A percentile compares a stretch with the other conserved stretches of the same genome.
These are phyloP conservation scores for Patella pellucida DNA, from an alignment of 2,888 invertebrate species.

Conservation along the genomic window DNA sequence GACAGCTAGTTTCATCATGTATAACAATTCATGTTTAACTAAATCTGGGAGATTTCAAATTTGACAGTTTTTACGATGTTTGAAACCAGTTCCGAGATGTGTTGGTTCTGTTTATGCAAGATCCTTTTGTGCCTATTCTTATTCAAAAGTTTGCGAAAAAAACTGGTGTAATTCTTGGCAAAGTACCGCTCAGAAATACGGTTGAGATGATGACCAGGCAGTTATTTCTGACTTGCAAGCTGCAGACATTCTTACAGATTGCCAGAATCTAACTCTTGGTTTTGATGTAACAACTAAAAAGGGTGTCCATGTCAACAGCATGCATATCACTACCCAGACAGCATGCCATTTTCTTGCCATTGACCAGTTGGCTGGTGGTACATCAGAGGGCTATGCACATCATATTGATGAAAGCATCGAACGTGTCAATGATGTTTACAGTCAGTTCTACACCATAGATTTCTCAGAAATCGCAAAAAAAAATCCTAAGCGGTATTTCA, in stretches of 20 bases:
- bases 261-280: neutral
- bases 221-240: conserved; percentile 19
- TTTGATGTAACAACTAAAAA: conserved; percentile 18
- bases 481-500: conserved; percentile 24
- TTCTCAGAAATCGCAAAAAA: conserved; percentile 7
- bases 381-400: conserved; percentile 26
- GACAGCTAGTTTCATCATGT: too few species aligned
- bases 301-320: conserved; percentile 24
- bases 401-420: conserved; percentile 28
- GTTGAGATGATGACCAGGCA: conserved; percentile 30
- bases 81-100: too few species aligned
- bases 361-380: conserved; percentile 32
- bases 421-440: conserved; percentile 16
- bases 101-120: too few species aligned
- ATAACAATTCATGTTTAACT: too few species aligned
- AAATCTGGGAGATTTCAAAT: too few species aligned
- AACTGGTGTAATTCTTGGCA: neutral
- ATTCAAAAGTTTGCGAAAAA: neutral
- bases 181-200: conserved; percentile 15
- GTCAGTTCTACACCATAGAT: neutral
- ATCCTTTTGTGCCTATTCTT: too few species aligned
- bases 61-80: too few species aligned
- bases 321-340: conserved; percentile 26
- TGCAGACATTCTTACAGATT: too few species aligned
- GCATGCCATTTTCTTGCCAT: conserved; percentile 27